Conservation (phyloP, 2,797 vertebrate genomes). For the Menidia menidia region DNA sequence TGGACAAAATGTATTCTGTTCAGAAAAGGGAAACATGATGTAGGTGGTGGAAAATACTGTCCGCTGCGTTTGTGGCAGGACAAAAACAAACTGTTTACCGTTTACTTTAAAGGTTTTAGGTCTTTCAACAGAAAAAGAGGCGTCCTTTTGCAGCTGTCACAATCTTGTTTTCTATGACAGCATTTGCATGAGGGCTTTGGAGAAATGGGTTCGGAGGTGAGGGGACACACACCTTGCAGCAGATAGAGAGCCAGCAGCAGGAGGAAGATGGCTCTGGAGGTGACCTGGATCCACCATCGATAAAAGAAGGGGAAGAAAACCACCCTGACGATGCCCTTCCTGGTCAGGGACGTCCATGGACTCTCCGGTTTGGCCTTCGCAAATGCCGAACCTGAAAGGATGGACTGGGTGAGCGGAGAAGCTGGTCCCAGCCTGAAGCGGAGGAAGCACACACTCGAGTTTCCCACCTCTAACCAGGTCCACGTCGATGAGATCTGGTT, state of each 20-base stretch:
- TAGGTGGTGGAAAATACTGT: constrained; percentile 30
- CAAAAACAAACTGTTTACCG: too few species aligned
- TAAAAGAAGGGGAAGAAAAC: constrained; percentile 98
- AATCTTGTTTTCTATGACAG: neutral
- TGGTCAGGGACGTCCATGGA: constrained; percentile 97
- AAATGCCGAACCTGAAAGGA: constrained; percentile 92
- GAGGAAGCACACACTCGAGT: neutral
- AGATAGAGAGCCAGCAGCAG: constrained; percentile 94
- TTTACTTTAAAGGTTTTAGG: neutral
- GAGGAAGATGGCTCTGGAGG: constrained; percentile 93
- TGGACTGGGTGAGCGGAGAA: neutral
- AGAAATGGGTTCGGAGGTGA: neutral
- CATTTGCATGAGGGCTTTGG: too few species aligned
- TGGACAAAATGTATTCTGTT: constrained; percentile 25
- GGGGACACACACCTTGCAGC: constrained; percentile 88
- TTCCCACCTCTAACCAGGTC: constrained; percentile 96
- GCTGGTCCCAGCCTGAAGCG: neutral
- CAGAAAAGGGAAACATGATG: constrained; percentile 8
- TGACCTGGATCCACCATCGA: constrained; percentile 99
- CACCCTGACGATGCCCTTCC: constrained; percentile 97
- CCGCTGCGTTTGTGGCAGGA: too few species aligned
- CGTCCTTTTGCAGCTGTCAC: neutral
- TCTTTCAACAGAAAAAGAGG: neutral
- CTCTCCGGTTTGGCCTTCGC: constrained; percentile 99
- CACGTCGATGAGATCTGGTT: constrained; percentile 98